Base-by-base conservation (phyloP, 2,797 vertebrate genomes). In the Xyrichtys novacula region DNA sequence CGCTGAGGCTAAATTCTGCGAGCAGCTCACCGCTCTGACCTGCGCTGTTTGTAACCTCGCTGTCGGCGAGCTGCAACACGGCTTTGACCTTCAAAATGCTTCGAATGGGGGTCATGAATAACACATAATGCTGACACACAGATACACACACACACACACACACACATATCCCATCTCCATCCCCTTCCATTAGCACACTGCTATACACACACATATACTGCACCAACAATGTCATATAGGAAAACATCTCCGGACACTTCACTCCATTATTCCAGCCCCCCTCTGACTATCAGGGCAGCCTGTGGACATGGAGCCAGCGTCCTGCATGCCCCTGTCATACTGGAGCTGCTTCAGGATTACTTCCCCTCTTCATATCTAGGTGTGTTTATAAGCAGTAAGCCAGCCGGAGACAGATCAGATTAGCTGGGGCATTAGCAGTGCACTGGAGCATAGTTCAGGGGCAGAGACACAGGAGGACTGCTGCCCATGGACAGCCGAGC, bases 321-420 rank as follows among this genome's bases (percentile, higher is more conserved):
- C 76, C 74, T 29, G 52, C 61, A 31, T 61, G 44, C 50, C 49
- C 62, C 63, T 71, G 62, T 73, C 63, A 54, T 66, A 54, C 67
- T 53, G 50, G 44, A 36, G 72, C 70, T 52, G 60, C 56, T 61
- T 54, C 48, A 60, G 60, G 78, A 86, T 84, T 76, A 79, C 59
- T 39, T 59, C 49, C 55, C 46, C 28, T 15, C 53, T 65, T 80
- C 72, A 80, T 83, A 84, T 84, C 81, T 62, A 78, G 64, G 77
- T 88, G 72, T 87, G 77, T 86, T 83, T 83, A 76, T 84, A 65
- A 61, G 75, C 74, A 70, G 69, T 81, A 80, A 87, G 66, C 81
- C 76, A 83, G 76, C 63, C 64, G 58, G 65, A 80, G 76, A 84
- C 74, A 31, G 78, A 88, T 90, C 84, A 88, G 86, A 91, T 90